Evolutionary conservation across 2,888 invertebrate genomes (phyloP).

Genomic region (Lithosia quadra): DNA sequence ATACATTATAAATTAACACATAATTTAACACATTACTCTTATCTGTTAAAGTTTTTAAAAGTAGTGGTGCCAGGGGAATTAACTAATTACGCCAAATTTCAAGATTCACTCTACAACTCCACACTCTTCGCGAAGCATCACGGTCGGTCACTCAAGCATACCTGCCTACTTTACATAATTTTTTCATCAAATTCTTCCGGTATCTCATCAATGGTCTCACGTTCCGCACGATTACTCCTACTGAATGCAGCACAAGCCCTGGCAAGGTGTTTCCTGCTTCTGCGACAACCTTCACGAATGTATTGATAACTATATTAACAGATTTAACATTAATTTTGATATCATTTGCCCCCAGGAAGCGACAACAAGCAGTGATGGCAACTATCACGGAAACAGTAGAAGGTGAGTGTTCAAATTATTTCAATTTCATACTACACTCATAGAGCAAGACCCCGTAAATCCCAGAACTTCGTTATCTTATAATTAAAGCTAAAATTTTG

Average conservation of each 20-base stretch:
- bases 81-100: too few relatives aligned
- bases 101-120: background rate
- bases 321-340: conserved; percentile 68
- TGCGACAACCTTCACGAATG: conserved; percentile 54
- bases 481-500: too few relatives aligned
- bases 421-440: background rate
- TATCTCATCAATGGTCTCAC: conserved; percentile 21
- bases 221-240: conserved; percentile 66
- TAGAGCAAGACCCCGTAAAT: too few relatives aligned
- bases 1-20: too few relatives aligned
- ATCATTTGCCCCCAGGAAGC: conserved; percentile 64
- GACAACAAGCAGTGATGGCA: conserved; percentile 61
- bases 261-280: conserved; percentile 59
- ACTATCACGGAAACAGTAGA: conserved; percentile 68
- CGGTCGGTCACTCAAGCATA: conserved; percentile 29
- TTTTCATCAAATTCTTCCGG: conserved; percentile 23
- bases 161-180: conserved; percentile 8
- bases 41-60: too few relatives aligned
- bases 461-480: too few relatives aligned
- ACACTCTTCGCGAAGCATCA: conserved; percentile 14
- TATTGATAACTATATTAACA: conserved; percentile 69
- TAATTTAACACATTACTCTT: too few relatives aligned
- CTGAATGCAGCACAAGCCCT: conserved; percentile 52
- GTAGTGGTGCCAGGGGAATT: too few relatives aligned
- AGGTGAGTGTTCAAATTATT: conserved; percentile 54